Evolutionary conservation across 2,113 vertebrate species (phyloP).

Genomic region (Plestiodon gilberti): DNA sequence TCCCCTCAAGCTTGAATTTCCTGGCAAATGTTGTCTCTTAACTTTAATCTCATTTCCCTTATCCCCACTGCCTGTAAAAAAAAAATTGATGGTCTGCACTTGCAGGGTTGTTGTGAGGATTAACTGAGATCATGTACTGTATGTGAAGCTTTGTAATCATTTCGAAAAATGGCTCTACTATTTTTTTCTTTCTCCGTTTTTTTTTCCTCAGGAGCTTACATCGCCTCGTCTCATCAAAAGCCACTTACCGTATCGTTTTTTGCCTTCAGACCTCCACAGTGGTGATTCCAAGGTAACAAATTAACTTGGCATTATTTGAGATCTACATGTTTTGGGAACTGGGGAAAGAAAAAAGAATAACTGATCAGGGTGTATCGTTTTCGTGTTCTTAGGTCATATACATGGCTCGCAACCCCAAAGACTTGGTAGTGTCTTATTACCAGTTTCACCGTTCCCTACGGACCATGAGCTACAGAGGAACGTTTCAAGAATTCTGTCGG

Average conservation of each 20-base stretch:
- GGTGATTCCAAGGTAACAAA: constrained; percentile 92
- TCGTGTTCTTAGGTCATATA: constrained; percentile 88
- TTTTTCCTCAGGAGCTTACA: constrained; percentile 85
- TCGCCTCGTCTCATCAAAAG: constrained; percentile 98
- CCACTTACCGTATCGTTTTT: constrained; percentile 94
- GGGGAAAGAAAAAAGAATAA: not conserved
- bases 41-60: not conserved
- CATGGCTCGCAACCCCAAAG: constrained; percentile 99
- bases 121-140: not conserved
- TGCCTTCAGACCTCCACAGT: constrained; percentile 92
- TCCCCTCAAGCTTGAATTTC: not conserved
- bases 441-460: constrained; percentile 97
- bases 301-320: not conserved
- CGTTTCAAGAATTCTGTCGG: constrained; percentile 97
- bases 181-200: constrained; percentile 36
- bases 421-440: constrained; percentile 97
- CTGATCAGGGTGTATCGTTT: not conserved
- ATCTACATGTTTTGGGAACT: constrained; percentile 17
- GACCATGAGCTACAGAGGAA: constrained; percentile 99
- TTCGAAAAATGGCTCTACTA: not conserved
- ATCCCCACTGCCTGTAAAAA: not conserved
- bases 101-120: not conserved
- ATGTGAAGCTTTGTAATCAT: not conserved
- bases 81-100: not conserved
- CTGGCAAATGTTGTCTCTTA: not conserved